Conservation (phyloP, 2,113 vertebrate genomes). For the Euleptes europaea region DNA sequence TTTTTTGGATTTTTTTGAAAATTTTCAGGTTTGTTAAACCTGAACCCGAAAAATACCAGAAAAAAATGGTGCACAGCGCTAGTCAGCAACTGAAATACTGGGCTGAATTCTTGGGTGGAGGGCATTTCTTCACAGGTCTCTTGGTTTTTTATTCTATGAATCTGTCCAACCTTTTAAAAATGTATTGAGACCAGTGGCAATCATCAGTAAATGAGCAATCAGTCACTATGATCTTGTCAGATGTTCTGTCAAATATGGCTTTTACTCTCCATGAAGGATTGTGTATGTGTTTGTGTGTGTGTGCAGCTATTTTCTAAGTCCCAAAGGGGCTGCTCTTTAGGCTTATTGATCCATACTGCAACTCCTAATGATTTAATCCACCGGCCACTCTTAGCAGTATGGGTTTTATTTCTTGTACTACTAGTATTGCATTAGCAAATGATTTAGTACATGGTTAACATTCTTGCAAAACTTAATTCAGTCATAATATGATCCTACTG, state of each 20-base stretch:
- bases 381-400: constrained; percentile 43
- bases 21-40: too few relatives aligned
- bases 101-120: too few relatives aligned
- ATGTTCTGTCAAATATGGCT: constrained; percentile 23
- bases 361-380: constrained; percentile 46
- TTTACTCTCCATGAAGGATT: constrained; percentile 32
- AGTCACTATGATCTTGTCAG: constrained; percentile 28
- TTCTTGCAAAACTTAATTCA: constrained; percentile 51
- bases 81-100: too few relatives aligned
- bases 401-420: constrained; percentile 46
- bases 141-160: too few relatives aligned
- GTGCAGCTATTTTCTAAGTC: constrained; percentile 48
- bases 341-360: constrained; percentile 46
- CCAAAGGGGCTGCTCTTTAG: constrained; percentile 28
- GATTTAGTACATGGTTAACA: constrained; percentile 53
- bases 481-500: constrained; percentile 29
- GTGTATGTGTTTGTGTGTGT: too few relatives aligned
- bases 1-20: too few relatives aligned
- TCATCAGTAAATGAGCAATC: not conserved
- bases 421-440: constrained; percentile 41
- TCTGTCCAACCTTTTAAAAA: too few relatives aligned
- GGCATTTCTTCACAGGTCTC: too few relatives aligned
- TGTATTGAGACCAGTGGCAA: too few relatives aligned
- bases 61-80: too few relatives aligned
- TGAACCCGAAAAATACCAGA: too few relatives aligned